Evolutionary conservation across 2,888 invertebrate genomes (phyloP).

Genomic region (Orthosia gothica): DNA sequence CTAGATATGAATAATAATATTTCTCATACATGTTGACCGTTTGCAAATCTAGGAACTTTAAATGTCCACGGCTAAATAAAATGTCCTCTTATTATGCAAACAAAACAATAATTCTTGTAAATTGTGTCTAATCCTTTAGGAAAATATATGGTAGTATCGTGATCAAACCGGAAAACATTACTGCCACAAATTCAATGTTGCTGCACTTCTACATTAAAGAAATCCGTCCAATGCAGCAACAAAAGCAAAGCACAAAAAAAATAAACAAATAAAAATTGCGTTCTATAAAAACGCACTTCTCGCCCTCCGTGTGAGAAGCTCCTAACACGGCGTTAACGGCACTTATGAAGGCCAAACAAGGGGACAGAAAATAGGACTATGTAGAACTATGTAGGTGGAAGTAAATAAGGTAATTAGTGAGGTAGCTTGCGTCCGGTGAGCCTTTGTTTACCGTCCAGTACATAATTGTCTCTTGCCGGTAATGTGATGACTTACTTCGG

Average conservation of each 20-base stretch:
- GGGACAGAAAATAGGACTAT: constrained; percentile 69
- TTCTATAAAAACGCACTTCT: constrained; percentile 22
- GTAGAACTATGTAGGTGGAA: constrained; percentile 69
- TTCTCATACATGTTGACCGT: not conserved
- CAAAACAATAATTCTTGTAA: too few relatives aligned
- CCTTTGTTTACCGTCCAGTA: constrained; percentile 60
- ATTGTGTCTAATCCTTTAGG: not conserved
- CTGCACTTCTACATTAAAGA: not conserved
- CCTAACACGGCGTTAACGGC: constrained; percentile 72
- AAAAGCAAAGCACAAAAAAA: constrained; percentile 16
- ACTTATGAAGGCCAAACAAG: constrained; percentile 78
- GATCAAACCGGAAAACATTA: not conserved
- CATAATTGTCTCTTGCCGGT: constrained; percentile 51
- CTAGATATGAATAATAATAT: not conserved
- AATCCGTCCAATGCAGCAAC: not conserved
- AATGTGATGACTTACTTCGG: constrained; percentile 51
- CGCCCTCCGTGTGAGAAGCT: constrained; percentile 49
- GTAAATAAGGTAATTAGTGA: constrained; percentile 79
- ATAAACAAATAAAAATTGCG: constrained; percentile 17
- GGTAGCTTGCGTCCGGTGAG: constrained; percentile 52
- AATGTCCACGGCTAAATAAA: not conserved
- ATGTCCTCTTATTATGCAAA: too few relatives aligned
- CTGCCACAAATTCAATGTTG: not conserved
- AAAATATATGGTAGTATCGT: too few relatives aligned
- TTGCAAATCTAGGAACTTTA: not conserved